Base-by-base conservation (phyloP, 2,797 vertebrate species). In the Dendrocincla tyrannina region DNA sequence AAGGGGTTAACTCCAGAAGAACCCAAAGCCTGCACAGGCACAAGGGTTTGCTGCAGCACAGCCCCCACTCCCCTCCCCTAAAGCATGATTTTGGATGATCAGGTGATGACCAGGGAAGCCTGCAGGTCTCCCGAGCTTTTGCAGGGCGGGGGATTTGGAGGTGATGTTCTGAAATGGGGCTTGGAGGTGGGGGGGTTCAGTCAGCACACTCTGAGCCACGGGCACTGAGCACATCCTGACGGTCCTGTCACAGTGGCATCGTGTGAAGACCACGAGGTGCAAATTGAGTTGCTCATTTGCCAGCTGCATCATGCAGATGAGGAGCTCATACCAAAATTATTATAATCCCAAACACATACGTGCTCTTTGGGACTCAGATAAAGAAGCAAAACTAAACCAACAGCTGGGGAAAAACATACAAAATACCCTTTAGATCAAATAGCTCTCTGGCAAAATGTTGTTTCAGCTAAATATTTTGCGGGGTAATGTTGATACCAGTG, bases 381-480 rank as follows among this genome's bases (percentile, higher is more conserved):
- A 42, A 85, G 52, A 91, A 68, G 0, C 9, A 28, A 78, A 72
- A 58, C 30, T 32, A 81, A 86, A 74, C 33, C 52, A 80, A 89
- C 2, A 8, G 32, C 47, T 37, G 47, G 13, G 13, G 18, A 0
- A 22, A 85, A 79, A 13, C 5, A 27, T 20, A 37, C 32, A 47
- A 78, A 72, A 86, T 52, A 42, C 17, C 35, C 22, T 70, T 92
- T 47, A 53, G 75, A 76, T 11, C 24, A 60, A 80, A 46, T 4
- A 50, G n/a, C 62, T 80, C 41, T 68, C 86, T 39, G 25, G 35
- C n/a, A 94, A 94, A 85, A 89, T 19, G 41, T 23, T 47, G 19
- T 73, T 92, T 73, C 59, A 92, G 49, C 67, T 83, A 92, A 85
- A 64, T 74, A 67, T 87, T 92, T 74, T 77, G 86, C 32, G 30